These are phyloP conservation scores for Trichopoda pennipes DNA, from an alignment of 2,888 invertebrate genomes.

Conservation along the genomic window DNA sequence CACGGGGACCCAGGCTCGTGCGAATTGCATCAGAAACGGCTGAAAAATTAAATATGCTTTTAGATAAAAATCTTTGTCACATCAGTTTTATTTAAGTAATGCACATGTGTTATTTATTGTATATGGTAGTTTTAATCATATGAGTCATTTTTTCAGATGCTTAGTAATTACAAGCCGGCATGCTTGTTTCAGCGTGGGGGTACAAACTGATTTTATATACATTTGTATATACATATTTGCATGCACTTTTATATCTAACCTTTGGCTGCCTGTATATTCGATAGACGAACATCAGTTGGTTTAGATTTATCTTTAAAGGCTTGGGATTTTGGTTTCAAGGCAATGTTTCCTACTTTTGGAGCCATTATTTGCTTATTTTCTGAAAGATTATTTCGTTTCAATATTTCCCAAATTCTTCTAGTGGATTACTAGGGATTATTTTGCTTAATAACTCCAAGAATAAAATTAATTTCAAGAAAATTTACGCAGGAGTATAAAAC, in stretches of 20 bases:
- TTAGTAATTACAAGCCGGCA: no score
- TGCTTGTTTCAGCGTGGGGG: no score
- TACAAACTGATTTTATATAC: no score
- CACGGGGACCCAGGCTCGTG: constrained; percentile 98
- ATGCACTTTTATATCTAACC: constrained; percentile 83
- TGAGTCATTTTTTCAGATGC: no score
- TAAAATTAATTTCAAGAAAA: constrained; percentile 11
- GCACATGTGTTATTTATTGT: no score
- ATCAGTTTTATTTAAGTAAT: no score
- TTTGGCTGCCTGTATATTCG: constrained; percentile 99
- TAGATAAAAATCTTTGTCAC: no score
- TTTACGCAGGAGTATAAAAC: no score
- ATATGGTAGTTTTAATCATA: no score
- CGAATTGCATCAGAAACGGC: constrained; percentile 99
- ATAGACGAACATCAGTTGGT: constrained; percentile 94
- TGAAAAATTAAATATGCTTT: constrained; percentile 76
- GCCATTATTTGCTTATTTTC: constrained; percentile 73
- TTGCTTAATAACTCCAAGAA: constrained; percentile 53
- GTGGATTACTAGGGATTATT: constrained; percentile 64
- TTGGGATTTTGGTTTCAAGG: constrained; percentile 79
- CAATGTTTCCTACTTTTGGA: constrained; percentile 77
- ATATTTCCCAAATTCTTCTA: not conserved
- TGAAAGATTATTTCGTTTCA: constrained; percentile 2
- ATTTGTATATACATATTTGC: constrained; percentile 19
- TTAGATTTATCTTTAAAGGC: constrained; percentile 96